These are phyloP conservation scores for Echinops telfairi DNA, from an alignment of 2,113 vertebrate genomes.

Conservation along the genomic window DNA sequence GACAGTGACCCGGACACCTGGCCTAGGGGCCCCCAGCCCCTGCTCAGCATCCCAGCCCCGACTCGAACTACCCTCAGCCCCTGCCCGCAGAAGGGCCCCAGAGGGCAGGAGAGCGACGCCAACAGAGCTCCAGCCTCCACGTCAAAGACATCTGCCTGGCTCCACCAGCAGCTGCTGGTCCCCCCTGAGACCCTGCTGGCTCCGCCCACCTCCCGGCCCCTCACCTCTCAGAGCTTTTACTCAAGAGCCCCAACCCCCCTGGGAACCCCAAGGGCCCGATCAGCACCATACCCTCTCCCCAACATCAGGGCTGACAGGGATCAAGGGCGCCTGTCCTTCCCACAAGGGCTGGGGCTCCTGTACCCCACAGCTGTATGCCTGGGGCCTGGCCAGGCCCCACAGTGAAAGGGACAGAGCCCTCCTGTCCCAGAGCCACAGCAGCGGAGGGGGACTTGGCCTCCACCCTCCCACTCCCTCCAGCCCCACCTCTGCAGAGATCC, in stretches of 20 bases:
- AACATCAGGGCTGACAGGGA: conserved; percentile 5
- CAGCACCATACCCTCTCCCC: conserved; percentile 82
- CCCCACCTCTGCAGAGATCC: background rate
- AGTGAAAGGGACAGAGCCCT: conserved; percentile 39
- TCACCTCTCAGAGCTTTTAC: conserved; percentile 76
- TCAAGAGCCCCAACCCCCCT: conserved; percentile 50
- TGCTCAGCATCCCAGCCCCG: conserved; percentile 21
- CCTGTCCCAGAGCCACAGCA: background rate
- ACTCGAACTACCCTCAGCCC: background rate
- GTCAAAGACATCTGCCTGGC: conserved; percentile 42
- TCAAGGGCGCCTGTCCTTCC: background rate
- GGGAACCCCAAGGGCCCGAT: conserved; percentile 62
- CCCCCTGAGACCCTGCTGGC: conserved; percentile 60
- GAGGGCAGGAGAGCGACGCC: conserved; percentile 72
- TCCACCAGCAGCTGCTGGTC: conserved; percentile 70
- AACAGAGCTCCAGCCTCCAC: conserved; percentile 46
- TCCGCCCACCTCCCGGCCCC: conserved; percentile 69
- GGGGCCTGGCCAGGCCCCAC: background rate
- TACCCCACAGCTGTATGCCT: background rate
- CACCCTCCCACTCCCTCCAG: background rate
- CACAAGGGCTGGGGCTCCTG: conserved; percentile 49
- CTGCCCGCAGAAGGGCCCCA: background rate
- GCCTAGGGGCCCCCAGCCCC: conserved; percentile 64
- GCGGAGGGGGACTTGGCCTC: background rate
- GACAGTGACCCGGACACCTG: conserved; percentile 89